Conservation (phyloP, 2,797 vertebrate species). For the Sardinella longiceps region DNA sequence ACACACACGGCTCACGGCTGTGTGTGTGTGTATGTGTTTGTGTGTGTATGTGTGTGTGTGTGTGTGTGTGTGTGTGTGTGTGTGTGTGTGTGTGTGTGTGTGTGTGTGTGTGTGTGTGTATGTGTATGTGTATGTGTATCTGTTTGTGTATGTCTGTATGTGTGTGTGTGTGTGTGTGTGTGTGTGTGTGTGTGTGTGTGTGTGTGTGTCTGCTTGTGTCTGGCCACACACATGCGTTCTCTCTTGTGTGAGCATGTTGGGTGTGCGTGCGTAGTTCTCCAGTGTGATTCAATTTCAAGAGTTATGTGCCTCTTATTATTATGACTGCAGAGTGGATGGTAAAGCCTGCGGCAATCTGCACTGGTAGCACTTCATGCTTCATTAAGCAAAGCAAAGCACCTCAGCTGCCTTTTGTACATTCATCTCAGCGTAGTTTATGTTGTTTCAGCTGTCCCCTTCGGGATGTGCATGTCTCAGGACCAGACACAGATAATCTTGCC, state of each 20-base stretch:
- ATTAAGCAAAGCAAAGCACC: conserved; percentile 68
- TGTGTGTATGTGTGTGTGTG: neutral
- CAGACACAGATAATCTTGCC: conserved; percentile 48
- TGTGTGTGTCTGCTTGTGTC: neutral
- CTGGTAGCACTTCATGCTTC: conserved; percentile 66
- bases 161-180: neutral
- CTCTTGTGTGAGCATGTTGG: conserved; percentile 44
- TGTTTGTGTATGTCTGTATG: neutral
- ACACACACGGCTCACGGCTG: neutral
- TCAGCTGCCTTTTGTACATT: conserved; percentile 60
- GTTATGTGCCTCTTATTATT: conserved; percentile 57
- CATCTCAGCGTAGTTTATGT: conserved; percentile 53
- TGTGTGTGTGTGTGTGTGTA: neutral
- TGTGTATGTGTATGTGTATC: too few relatives aligned
- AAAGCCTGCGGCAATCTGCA: conserved; percentile 54
- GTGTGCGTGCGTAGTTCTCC: conserved; percentile 53
- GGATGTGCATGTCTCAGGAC: conserved; percentile 52
- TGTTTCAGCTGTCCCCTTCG: conserved; percentile 57
- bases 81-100: neutral
- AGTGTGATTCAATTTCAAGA: conserved; percentile 50
- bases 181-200: neutral
- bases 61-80: neutral
- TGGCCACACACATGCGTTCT: conserved; percentile 36
- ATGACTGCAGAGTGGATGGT: conserved; percentile 56
- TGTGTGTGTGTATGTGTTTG: too few relatives aligned